Conservation (phyloP, 2,113 vertebrate species). For the Psittacus erithacus region DNA sequence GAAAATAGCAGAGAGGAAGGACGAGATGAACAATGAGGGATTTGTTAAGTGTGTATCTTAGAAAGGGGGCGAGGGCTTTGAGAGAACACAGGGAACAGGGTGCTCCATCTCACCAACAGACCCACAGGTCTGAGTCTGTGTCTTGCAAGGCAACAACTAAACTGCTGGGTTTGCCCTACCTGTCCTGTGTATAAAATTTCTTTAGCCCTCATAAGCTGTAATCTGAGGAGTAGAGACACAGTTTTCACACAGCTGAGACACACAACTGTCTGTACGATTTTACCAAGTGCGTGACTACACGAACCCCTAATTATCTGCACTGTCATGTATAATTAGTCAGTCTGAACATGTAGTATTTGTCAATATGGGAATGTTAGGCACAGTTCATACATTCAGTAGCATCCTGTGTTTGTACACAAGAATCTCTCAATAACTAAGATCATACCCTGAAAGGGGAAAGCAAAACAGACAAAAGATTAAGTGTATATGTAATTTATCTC, state of each 20-base stretch:
- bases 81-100: not conserved
- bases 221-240: not conserved
- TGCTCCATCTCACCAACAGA: not conserved
- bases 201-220: not conserved
- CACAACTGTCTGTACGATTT: not conserved
- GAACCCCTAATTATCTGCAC: constrained; percentile 26
- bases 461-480: constrained; percentile 1
- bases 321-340: constrained; percentile 29
- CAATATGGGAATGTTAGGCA: constrained; percentile 18
- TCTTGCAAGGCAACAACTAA: not conserved
- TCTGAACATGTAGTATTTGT: not conserved
- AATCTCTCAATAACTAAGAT: not conserved
- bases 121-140: not conserved
- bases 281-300: not conserved
- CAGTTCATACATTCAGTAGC: not conserved
- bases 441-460: not conserved
- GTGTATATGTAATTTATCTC: not conserved
- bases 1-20: not conserved
- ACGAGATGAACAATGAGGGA: not conserved
- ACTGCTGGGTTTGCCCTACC: not conserved
- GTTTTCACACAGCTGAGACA: not conserved
- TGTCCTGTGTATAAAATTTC: not conserved
- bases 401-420: not conserved
- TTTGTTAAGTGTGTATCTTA: not conserved
- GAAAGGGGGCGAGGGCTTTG: not conserved